phyloP scores from a whole-genome alignment of 1,140 invertebrate species.

The Ooceraea biroi region DNA sequence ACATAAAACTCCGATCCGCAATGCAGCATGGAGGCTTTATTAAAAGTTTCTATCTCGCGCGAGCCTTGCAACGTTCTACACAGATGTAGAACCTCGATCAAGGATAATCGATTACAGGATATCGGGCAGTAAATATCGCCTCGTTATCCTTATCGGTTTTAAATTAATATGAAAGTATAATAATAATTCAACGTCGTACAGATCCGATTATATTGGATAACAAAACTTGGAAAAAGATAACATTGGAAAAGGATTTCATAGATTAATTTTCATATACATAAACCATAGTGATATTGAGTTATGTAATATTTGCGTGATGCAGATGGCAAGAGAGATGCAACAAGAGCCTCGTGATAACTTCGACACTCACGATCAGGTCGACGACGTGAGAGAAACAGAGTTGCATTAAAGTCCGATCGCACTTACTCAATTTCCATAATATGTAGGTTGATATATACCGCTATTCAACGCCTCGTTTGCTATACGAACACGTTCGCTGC shows the following conservation, averaged over 20 bases:
- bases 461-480: slow-evolving; percentile 37
- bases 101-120: slow-evolving; percentile 34
- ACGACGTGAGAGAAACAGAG: slow-evolving; percentile 2
- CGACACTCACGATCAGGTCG: not conserved
- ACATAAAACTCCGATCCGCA: slow-evolving; percentile 46
- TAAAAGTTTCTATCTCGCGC: slow-evolving; percentile 40
- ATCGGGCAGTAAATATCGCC: no score
- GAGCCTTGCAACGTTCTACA: not conserved
- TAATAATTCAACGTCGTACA: no score
- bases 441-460: slow-evolving; percentile 37
- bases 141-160: not conserved
- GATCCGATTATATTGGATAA: no score
- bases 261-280: no score
- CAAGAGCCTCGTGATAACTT: not conserved
- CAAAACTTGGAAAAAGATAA: no score
- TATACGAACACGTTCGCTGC: slow-evolving; percentile 3
- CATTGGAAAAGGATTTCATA: no score
- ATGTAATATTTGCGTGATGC: not conserved
- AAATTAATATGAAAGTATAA: no score
- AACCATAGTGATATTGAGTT: no score
- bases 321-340: not conserved
- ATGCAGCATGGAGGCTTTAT: slow-evolving; percentile 43
- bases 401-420: slow-evolving; percentile 8
- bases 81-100: slow-evolving; percentile 8
- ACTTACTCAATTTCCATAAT: slow-evolving; percentile 43